Evolutionary conservation across 2,797 vertebrate species (phyloP).

Genomic region (Pempheris klunzingeri): DNA sequence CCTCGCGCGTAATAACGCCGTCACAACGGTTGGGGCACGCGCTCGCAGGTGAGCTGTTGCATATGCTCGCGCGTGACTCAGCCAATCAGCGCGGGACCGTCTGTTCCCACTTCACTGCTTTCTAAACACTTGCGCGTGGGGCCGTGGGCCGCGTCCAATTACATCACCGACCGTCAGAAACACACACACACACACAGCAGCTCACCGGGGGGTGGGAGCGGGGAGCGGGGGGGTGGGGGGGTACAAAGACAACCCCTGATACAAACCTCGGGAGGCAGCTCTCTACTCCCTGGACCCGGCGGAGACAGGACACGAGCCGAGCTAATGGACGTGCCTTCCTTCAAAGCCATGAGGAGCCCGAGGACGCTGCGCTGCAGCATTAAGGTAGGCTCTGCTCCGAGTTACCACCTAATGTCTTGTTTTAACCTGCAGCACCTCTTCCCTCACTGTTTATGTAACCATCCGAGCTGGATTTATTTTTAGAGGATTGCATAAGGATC

Average conservation of each 20-base stretch:
- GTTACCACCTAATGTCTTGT: neutral
- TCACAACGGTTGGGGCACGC: no score
- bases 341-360: constrained; percentile 62
- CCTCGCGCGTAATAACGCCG: no score
- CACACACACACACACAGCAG: constrained; percentile 23
- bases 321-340: constrained; percentile 68
- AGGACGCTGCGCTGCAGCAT: constrained; percentile 70
- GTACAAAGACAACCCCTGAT: constrained; percentile 5
- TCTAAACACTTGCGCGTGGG: constrained; percentile 75
- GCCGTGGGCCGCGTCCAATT: constrained; percentile 71
- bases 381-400: no score
- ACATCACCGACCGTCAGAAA: constrained; percentile 76
- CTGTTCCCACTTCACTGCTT: constrained; percentile 48
- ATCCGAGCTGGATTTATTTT: neutral
- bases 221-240: constrained; percentile 4
- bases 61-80: constrained; percentile 42
- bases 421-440: constrained; percentile 19
- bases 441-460: neutral
- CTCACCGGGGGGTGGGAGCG: constrained; percentile 32
- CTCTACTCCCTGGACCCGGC: neutral
- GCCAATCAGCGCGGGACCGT: constrained; percentile 35
- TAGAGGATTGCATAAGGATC: neutral
- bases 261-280: neutral
- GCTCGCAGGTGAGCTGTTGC: constrained; percentile 41
- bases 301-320: constrained; percentile 14